These are phyloP conservation scores for Ciconia maguari DNA, from an alignment of 2,113 vertebrate species.

Conservation along the genomic window DNA sequence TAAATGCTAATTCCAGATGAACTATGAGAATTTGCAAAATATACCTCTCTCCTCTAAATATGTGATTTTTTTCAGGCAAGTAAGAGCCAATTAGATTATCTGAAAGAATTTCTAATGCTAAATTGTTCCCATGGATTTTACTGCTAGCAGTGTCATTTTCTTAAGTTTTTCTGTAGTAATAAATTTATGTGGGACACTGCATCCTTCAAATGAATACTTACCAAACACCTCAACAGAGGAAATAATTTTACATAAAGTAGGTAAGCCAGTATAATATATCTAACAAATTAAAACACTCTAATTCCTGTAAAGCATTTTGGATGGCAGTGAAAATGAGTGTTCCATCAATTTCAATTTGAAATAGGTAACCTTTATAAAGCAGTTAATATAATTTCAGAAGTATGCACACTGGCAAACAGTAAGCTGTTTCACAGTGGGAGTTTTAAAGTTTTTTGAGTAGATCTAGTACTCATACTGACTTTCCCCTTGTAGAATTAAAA, in stretches of 20 bases:
- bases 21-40: background rate
- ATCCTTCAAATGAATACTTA: background rate
- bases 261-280: background rate
- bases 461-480: background rate
- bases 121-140: background rate
- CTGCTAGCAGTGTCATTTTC: background rate
- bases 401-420: background rate
- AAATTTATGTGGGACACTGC: background rate
- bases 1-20: background rate
- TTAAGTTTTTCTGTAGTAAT: background rate
- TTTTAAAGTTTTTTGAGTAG: background rate
- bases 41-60: background rate
- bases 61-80: background rate
- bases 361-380: conserved; percentile 1
- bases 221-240: background rate
- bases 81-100: background rate
- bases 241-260: background rate
- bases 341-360: background rate
- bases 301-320: background rate
- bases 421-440: background rate
- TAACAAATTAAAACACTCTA: background rate
- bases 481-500: background rate
- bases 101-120: background rate
- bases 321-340: background rate
- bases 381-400: conserved; percentile 13